Evolutionary conservation across 2,113 vertebrate genomes (phyloP).

Genomic region (Brachypodius melanocephalos): DNA sequence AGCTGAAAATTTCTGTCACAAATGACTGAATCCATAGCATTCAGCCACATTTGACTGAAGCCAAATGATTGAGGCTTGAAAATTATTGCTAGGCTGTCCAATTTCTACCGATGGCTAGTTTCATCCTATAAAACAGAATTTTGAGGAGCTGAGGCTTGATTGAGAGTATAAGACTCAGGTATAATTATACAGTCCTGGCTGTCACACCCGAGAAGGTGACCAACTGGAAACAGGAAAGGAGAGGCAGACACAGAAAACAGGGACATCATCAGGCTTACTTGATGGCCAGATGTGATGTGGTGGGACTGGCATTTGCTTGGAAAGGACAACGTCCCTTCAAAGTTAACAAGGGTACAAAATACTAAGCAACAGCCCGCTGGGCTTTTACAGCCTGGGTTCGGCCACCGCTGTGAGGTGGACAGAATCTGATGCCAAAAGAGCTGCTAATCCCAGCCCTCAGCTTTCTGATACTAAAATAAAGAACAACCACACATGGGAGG

Average conservation of each 20-base stretch:
- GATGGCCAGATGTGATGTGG: not conserved
- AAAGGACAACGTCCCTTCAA: not conserved
- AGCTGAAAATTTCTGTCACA: not conserved
- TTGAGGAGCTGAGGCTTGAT: not conserved
- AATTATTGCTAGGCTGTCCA: not conserved
- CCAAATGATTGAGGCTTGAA: not conserved
- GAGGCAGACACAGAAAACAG: not conserved
- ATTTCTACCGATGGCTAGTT: not conserved
- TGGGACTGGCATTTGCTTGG: not conserved
- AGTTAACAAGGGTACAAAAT: not conserved
- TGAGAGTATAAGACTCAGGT: not conserved
- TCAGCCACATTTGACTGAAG: too few relatives aligned
- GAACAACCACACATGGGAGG: not conserved
- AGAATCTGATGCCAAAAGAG: not conserved
- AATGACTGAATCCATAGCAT: not conserved
- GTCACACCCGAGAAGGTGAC: not conserved
- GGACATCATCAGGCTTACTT: accelerated
- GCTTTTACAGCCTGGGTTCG: not conserved
- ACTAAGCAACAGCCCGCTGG: not conserved
- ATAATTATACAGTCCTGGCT: not conserved
- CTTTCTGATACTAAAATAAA: not conserved
- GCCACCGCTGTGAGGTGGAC: not conserved
- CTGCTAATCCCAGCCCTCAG: not conserved
- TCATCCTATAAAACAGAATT: not conserved
- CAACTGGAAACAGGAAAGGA: not conserved